Base-by-base conservation (phyloP, 2,797 vertebrate species). In the Trematomus bernacchii region DNA sequence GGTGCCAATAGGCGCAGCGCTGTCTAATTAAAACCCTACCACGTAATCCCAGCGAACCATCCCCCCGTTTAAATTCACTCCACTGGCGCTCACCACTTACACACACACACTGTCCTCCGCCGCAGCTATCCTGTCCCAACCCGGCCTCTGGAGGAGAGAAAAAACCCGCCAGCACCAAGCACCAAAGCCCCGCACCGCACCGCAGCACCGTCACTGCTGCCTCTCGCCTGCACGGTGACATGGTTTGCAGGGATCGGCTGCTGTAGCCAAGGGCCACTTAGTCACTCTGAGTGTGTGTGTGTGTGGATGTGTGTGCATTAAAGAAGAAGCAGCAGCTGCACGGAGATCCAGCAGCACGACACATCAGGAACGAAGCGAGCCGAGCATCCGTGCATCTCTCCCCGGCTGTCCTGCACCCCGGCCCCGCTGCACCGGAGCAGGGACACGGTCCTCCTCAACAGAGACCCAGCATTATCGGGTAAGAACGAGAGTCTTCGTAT, bases 31-130 rank as follows among this genome's bases (percentile, higher is more conserved):
- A 94, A 94, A 85, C 86, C 83, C 87, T 81, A 85, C 92, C 87
- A 92, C 93, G 94, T 95, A 95, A 95, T 93, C 91, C 91, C 82
- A 73, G 66, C 78, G 63, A 82, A 87, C 92, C 92, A 87, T 86
- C 91, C 91, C 84, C 91, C 85, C 30, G 80, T 93, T 95, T 94
- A 95, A 94, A 95, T 91, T 92, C 91, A 87, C 90, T 93, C 86
- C 84, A 83, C 66, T 79, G 71, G 76, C 83, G 44, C 86, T 84
- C 87, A 65, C 64, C 76, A 11, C 73, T 82, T 21, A 65, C 71
- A 87, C 87, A 61, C 33, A 37, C 83, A 73, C 83, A 76, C 71
- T 46, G 77, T 77, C 63, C 68, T 67, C 43, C 72, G 33, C 33
- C 1, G 19, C 84, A 15, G 71, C 66, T 10, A 37, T 72, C 78